Base-by-base conservation (phyloP, 2,888 invertebrate species). In the Ectemnius lituratus region DNA sequence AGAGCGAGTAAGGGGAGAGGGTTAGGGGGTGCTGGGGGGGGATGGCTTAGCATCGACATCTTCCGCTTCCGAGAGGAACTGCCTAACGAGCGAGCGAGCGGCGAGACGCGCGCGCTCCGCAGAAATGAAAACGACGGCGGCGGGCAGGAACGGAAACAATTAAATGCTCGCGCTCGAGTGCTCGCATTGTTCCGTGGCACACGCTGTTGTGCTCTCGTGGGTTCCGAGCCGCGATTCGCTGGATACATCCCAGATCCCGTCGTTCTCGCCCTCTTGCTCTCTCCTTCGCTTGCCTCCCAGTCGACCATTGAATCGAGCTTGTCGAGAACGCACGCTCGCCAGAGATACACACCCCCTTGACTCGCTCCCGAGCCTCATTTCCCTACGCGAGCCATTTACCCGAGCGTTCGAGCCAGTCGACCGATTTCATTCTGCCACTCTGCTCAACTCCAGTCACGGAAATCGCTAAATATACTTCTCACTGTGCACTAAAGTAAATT, bases 41-140 rank as follows among this genome's bases (percentile, higher is more conserved):
- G 81, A 76, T 79, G 75, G 76, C 78, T 76, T 69, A 84, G 79
- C 81, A 83, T 86, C 81, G 82, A 79, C 85, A 78, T 85, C 87
- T 87, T 88, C 88, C 88, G 87, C 83, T 83, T 77, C 82, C 75
- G 82, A 83, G 82, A 86, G 86, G 85, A 88, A 88, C 85, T 84
- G 82, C 76, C 86, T 89, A 88, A 88, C 89, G 88, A 88, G 88
- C 89, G 88, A 89, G 88, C 85, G 80, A 6, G 37, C 37, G 23
- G 23, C 23, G 73, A 66, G 69, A 76, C 80, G 73, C 71, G 84
- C 83, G 79, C 72, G 83, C 59, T 76, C 74, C 82, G 77, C 76
- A 85, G 81, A 69, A 82, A 82, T 79, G 81, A 79, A 78, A 82
- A 83, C 82, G 83, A 79, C 80, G 79, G 75, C 80, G 79, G 75